These are phyloP conservation scores for Amphimallon solstitiale DNA, from an alignment of 2,888 invertebrate genomes.

Conservation along the genomic window DNA sequence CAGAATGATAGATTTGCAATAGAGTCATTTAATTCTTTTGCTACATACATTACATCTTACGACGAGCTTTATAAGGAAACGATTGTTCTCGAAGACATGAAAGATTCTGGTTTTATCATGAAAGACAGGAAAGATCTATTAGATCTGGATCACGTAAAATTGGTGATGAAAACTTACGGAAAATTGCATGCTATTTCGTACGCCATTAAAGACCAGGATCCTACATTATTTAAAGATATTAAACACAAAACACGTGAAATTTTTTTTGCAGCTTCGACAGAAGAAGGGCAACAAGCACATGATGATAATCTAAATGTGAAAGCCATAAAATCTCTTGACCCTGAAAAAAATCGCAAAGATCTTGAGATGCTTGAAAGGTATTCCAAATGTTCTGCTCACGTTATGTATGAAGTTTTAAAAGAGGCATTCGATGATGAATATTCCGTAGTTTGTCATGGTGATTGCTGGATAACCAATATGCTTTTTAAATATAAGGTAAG, in stretches of 20 bases:
- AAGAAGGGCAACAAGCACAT: no score
- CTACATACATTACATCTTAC: constrained; percentile 41
- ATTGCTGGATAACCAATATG: constrained; percentile 52
- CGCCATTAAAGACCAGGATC: constrained; percentile 49
- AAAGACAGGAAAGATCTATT: constrained; percentile 44
- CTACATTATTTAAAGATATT: constrained; percentile 45
- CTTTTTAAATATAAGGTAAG: constrained; percentile 49
- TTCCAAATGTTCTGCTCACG: constrained; percentile 15
- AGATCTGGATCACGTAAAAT: constrained; percentile 49
- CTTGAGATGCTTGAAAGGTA: constrained; percentile 37
- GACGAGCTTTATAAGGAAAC: constrained; percentile 43
- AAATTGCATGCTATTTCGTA: constrained; percentile 52
- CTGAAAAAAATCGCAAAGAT: constrained; percentile 20
- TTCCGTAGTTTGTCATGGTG: constrained; percentile 51
- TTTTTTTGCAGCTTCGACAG: neutral
- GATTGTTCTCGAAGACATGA: constrained; percentile 50
- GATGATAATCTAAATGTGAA: neutral
- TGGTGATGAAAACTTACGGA: constrained; percentile 50
- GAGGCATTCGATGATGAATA: constrained; percentile 38
- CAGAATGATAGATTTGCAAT: constrained; percentile 45
- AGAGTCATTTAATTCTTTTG: constrained; percentile 30
- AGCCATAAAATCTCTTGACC: constrained; percentile 21
- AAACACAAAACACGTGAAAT: constrained; percentile 39
- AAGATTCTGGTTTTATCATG: constrained; percentile 47
- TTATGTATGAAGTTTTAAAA: neutral